phyloP scores from a whole-genome alignment of 2,797 vertebrate species.

The Myotis myotis region DNA sequence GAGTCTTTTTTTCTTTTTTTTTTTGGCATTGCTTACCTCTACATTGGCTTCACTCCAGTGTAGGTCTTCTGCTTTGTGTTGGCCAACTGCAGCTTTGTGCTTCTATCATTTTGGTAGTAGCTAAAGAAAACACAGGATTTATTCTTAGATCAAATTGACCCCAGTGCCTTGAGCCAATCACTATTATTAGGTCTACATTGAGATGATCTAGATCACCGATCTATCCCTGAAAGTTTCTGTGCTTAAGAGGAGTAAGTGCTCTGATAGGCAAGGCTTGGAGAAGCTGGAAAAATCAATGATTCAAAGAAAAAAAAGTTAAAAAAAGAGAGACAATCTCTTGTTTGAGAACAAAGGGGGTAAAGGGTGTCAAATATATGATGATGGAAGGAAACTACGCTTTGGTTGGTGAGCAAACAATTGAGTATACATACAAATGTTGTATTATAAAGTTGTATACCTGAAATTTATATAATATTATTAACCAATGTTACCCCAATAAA shows the following conservation, averaged over 20 bases:
- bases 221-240: background rate
- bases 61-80: background rate
- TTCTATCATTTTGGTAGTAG: background rate
- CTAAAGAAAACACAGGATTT: background rate
- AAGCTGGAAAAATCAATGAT: background rate
- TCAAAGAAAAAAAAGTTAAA: background rate
- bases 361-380: background rate
- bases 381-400: background rate
- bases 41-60: background rate
- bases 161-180: background rate
- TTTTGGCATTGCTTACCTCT: background rate
- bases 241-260: background rate
- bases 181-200: background rate
- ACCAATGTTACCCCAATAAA: background rate
- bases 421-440: background rate
- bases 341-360: no score
- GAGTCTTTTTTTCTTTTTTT: background rate
- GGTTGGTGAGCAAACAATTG: background rate
- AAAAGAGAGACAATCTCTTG: background rate
- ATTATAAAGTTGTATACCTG: background rate
- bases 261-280: background rate
- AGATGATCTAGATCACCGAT: background rate
- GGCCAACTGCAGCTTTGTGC: background rate
- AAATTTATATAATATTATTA: background rate
- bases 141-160: background rate